Evolutionary conservation across 2,113 vertebrate genomes (phyloP), one percentile per base, ranked within the genome.

Genomic region (Isichthys henryi): DNA sequence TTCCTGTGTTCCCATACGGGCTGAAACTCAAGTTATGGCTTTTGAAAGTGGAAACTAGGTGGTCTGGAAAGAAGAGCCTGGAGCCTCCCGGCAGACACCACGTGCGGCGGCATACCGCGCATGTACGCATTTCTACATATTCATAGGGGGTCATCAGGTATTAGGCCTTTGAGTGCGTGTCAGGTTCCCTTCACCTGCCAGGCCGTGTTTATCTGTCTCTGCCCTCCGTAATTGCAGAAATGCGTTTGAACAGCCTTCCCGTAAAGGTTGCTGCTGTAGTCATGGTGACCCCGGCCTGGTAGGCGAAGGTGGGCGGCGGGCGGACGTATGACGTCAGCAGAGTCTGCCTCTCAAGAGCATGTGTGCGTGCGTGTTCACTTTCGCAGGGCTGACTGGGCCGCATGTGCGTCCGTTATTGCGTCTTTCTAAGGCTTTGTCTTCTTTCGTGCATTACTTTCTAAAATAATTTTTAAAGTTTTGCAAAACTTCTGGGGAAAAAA

Each of bases 191-290:
- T 9, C 50, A 52, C 85, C 85, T 35, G 48, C 50, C 39, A 84
- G 82, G 43, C n/a, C 21, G 9, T 88, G 9, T 77, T 50, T 80
- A 27, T 50, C 31, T n/a, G 19, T 7, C 88, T 88, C 45, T 27
- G 13, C n/a, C 62, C 15, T 77, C 45, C n/a, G 13, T 82, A 52
- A 52, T 80, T 27, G 49, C 31, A 50, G 46, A 82, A 19, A 53
- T 35, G 49, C 43, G 35, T 82, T 48, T 82, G 10, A 74, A 35
- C 74, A 19, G 50, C 49, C 31, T 89, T 89, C 48, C 49, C 45
- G 70, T 45, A 66, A 82, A 49, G 80, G 48, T 48, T 83, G 77
- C 88, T 39, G 46, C 70, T 56, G 88, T 89, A 56, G 88, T 83
- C 88, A 83, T 89, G 88, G 88, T 17, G 77, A 89, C 88, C 52